These are phyloP conservation scores for Malurus leucopterus DNA, from an alignment of 2,797 vertebrate species.

Conservation along the genomic window DNA sequence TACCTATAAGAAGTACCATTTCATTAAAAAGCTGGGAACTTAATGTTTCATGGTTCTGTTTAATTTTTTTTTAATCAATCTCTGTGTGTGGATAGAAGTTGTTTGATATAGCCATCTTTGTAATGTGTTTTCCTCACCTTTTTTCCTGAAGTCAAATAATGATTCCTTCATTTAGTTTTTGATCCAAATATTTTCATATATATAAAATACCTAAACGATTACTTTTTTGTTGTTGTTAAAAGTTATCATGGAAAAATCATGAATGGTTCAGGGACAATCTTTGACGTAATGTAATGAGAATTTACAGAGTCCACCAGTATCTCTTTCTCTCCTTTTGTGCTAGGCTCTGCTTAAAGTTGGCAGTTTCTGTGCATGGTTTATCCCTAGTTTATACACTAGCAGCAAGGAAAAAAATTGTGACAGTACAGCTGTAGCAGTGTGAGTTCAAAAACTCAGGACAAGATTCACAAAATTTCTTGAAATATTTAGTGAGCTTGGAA, in stretches of 20 bases:
- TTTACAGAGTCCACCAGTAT: neutral
- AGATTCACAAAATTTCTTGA: neutral
- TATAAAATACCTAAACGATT: neutral
- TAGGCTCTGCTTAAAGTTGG: neutral
- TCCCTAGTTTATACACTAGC: neutral
- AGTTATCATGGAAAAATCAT: neutral
- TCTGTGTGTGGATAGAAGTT: neutral
- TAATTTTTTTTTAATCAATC: neutral
- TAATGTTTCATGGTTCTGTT: neutral
- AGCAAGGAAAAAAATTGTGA: neutral
- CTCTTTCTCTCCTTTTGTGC: neutral
- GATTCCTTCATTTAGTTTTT: neutral
- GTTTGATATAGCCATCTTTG: neutral
- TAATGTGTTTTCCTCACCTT: neutral
- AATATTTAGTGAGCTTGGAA: neutral
- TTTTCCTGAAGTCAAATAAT: neutral
- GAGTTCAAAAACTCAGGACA: neutral
- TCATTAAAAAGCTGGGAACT: neutral
- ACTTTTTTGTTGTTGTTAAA: neutral
- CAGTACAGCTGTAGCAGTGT: neutral
- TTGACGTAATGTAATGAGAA: neutral
- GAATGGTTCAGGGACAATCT: neutral
- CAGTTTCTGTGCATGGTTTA: neutral
- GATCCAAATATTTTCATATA: neutral
- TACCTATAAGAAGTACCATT: neutral